These are phyloP conservation scores for Diachrysia chrysitis DNA, from an alignment of 2,888 invertebrate genomes.

Conservation along the genomic window DNA sequence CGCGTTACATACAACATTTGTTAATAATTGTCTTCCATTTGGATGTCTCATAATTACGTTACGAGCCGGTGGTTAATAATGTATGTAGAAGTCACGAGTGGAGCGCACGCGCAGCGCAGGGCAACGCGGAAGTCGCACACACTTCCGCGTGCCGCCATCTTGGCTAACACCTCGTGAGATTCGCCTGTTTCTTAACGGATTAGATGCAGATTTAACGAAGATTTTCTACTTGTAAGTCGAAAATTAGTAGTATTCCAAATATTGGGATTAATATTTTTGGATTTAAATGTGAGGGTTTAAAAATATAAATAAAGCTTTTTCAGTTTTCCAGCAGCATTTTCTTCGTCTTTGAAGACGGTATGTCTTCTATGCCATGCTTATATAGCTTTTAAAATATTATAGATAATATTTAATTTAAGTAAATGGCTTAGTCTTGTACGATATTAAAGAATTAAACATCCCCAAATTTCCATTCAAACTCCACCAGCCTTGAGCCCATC, in stretches of 20 bases:
- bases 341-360: neutral
- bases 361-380: neutral
- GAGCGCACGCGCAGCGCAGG: constrained; percentile 80
- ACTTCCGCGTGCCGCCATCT: constrained; percentile 89
- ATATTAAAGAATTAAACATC: constrained; percentile 8
- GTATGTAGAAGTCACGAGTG: constrained; percentile 81
- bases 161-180: constrained; percentile 82
- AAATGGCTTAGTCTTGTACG: neutral
- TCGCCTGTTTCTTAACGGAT: constrained; percentile 70
- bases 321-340: too few relatives aligned
- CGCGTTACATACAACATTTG: constrained; percentile 48
- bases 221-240: constrained; percentile 18
- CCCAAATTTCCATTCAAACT: constrained; percentile 27
- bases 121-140: constrained; percentile 85
- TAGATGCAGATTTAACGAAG: constrained; percentile 47
- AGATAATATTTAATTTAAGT: too few relatives aligned
- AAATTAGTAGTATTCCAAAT: neutral
- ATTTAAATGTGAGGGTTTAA: neutral
- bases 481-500: constrained; percentile 23
- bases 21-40: constrained; percentile 61
- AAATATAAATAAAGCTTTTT: too few relatives aligned
- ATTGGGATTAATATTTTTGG: neutral
- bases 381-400: too few relatives aligned
- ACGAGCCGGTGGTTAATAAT: constrained; percentile 74
- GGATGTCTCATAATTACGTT: constrained; percentile 71